A percentile compares a stretch with the other conserved stretches of the same genome.
Evolutionary conservation across 2,888 invertebrate species (phyloP).

Genomic region (Hypsopygia costalis): DNA sequence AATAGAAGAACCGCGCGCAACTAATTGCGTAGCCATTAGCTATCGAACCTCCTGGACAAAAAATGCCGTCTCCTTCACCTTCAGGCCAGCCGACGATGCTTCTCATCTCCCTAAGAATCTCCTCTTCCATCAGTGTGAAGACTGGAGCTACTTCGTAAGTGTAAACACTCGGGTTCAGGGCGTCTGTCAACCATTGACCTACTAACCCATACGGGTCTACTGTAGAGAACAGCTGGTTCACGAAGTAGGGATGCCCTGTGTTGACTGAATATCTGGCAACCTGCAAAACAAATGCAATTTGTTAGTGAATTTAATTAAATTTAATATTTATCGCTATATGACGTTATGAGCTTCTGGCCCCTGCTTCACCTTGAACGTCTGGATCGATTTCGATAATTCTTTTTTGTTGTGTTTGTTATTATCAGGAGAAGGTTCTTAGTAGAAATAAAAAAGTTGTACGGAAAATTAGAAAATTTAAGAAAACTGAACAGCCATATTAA

Average conservation of each 20-base stretch:
- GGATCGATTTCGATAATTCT: too few species aligned
- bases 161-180: constrained; percentile 92
- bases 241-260: constrained; percentile 93
- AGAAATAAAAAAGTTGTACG: too few species aligned
- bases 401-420: too few species aligned
- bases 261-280: constrained; percentile 90
- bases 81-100: constrained; percentile 87
- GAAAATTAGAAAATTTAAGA: too few species aligned
- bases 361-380: too few species aligned
- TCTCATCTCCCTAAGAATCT: constrained; percentile 89
- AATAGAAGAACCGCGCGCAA: constrained; percentile 86
- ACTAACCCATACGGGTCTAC: constrained; percentile 91
- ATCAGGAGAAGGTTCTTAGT: too few species aligned
- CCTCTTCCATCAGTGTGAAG: constrained; percentile 92
- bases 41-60: constrained; percentile 94
- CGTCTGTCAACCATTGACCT: constrained; percentile 92
- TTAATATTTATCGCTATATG: too few species aligned
- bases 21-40: constrained; percentile 96
- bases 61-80: constrained; percentile 91
- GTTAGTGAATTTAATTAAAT: too few species aligned
- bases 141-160: constrained; percentile 95
- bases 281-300: constrained; percentile 38
- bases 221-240: constrained; percentile 92
- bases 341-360: too few species aligned
- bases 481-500: too few species aligned